A percentile compares a stretch with the other conserved stretches of the same genome.
phyloP scores from a whole-genome alignment of 2,888 invertebrate species.

The Dexiosoma caninum region DNA sequence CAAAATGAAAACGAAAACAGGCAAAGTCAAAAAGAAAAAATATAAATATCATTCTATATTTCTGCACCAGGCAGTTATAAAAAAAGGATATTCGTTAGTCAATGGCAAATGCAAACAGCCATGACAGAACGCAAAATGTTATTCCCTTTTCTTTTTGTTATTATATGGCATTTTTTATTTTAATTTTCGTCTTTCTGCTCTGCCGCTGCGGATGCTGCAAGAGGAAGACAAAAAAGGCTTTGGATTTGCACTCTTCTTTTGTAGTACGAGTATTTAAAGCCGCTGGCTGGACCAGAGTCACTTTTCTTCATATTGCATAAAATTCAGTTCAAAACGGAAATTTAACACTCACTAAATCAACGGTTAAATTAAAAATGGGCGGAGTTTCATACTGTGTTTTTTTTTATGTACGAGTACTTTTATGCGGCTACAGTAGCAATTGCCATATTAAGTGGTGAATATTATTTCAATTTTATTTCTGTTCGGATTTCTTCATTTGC shows the following conservation, averaged over 20 bases:
- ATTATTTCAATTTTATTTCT: not conserved
- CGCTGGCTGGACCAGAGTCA: constrained; percentile 23
- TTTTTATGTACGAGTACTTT: no score
- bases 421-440: constrained; percentile 30
- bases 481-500: not conserved
- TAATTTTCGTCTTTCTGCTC: not conserved
- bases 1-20: no score
- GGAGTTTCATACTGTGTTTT: constrained; percentile 68
- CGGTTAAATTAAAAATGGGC: constrained; percentile 72
- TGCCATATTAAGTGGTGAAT: constrained; percentile 23
- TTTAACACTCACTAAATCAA: constrained; percentile 76
- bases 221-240: constrained; percentile 38
- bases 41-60: no score
- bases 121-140: constrained; percentile 15
- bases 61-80: no score
- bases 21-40: no score
- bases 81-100: not conserved
- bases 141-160: not conserved
- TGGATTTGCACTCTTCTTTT: constrained; percentile 8
- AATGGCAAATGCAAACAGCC: not conserved
- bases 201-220: not conserved
- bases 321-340: constrained; percentile 35
- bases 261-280: not conserved
- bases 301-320: not conserved
- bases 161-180: not conserved